Evolutionary conservation across 1,140 invertebrate genomes (phyloP), one percentile per base, ranked within the genome.

Genomic region (Philopotamus ludificatus): DNA sequence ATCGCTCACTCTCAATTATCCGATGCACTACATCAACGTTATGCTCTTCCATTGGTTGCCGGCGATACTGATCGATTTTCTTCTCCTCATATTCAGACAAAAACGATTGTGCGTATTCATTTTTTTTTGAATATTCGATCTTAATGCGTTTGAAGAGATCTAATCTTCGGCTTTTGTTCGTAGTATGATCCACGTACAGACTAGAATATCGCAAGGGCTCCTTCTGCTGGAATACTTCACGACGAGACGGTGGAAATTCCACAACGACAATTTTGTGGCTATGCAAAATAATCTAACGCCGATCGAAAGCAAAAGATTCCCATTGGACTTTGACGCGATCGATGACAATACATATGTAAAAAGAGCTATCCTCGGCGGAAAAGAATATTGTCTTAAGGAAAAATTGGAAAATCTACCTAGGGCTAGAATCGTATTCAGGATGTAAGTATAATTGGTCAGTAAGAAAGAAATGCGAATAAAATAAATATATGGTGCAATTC

Each of bases 171-270:
- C 18, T 1, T 2, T 53, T 53, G n/a, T 28, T 68, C 77, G 22
- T 73, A 84, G 83, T 61, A 80, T 85, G 80, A 72, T 84, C 0
- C 74, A 79, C 49, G 75, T 85, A 10, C 82, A 85, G 66, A 76
- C 80, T 16, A 73, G 77, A 54, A 81, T 84, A 26, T 77, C 73
- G 25, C 74, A 80, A 57, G 83, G 83, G 1, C 70, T 83, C 28
- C 74, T 82, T 55, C 77, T 84, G 0, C 75, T 91, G 16, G 84
- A 90, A 72, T 91, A 84, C 71, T 92, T 91, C 74, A 91, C 89
- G 0, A 86, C 83, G 67, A 79, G 85, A 22, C 79, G 87, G 50
- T 91, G 89, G 89, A 75, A 75, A 18, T 90, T 91, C 73, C 75
- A 77, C 1, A 79, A 76, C 49, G 71, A 76, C 0, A 79, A 79